These are phyloP conservation scores for Mesembrinibis cayennensis DNA, from an alignment of 2,113 vertebrate species.

Conservation along the genomic window DNA sequence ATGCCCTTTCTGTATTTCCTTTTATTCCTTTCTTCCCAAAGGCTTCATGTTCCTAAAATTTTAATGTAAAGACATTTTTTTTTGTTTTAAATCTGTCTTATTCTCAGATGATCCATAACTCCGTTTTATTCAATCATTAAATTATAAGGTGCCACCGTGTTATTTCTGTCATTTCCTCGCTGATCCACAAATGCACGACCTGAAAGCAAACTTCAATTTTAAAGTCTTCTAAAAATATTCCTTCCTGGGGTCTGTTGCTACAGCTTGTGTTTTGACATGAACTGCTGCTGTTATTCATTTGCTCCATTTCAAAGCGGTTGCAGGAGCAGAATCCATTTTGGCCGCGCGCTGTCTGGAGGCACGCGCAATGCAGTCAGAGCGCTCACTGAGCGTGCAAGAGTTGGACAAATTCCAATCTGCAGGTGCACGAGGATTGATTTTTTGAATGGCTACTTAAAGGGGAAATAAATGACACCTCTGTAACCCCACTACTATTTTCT, in stretches of 20 bases:
- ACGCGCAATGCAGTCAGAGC: too few species aligned
- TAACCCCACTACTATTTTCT: not conserved
- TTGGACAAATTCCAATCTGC: not conserved
- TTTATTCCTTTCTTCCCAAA: not conserved
- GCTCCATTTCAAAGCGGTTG: not conserved
- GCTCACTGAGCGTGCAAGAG: accelerated
- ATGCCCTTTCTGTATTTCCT: not conserved
- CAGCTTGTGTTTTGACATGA: not conserved
- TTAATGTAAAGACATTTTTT: not conserved
- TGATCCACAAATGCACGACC: not conserved
- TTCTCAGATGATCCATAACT: not conserved
- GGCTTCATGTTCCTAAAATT: not conserved
- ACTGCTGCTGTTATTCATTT: not conserved
- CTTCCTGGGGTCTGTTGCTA: not conserved
- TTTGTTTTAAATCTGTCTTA: not conserved
- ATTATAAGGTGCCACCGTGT: not conserved
- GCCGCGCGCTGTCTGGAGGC: not conserved
- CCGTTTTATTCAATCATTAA: not conserved
- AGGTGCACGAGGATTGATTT: accelerated
- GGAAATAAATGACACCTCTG: not conserved
- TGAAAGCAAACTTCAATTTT: not conserved
- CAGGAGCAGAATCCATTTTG: not conserved
- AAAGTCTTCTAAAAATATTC: not conserved
- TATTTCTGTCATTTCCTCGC: not conserved
- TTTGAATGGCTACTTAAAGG: not conserved